These are phyloP conservation scores for Scaptomyza flava DNA, from an alignment of 2,888 invertebrate genomes.

Conservation along the genomic window DNA sequence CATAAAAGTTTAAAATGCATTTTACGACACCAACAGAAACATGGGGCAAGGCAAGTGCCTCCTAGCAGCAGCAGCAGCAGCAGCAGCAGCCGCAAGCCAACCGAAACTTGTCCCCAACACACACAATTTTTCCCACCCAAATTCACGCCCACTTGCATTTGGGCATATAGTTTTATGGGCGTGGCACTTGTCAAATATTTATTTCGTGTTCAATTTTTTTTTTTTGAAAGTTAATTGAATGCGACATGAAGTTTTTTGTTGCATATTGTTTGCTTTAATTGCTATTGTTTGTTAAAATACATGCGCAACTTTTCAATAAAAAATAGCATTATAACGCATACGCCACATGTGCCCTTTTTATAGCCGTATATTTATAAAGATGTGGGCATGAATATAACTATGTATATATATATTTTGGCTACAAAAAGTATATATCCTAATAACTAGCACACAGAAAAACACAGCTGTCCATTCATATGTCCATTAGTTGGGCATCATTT, in stretches of 20 bases:
- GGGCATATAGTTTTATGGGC: constrained; percentile 39
- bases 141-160: constrained; percentile 32
- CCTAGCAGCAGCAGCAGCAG: constrained; percentile 9
- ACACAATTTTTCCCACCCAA: constrained; percentile 15
- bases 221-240: constrained; percentile 52
- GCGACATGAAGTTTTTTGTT: constrained; percentile 20
- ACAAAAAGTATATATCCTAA: not conserved
- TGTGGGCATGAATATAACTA: not conserved
- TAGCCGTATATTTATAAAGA: not conserved
- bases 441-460: constrained; percentile 4
- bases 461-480: constrained; percentile 59
- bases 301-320: not conserved
- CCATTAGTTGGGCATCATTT: constrained; percentile 73
- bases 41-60: constrained; percentile 44
- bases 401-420: not conserved
- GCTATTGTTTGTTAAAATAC: constrained; percentile 22
- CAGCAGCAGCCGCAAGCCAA: constrained; percentile 32
- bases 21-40: constrained; percentile 49
- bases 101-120: constrained; percentile 48
- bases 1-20: constrained; percentile 70
- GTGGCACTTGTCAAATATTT: constrained; percentile 54
- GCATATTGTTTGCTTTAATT: constrained; percentile 13
- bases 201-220: constrained; percentile 29
- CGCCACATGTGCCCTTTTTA: constrained; percentile 29
- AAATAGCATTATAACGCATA: constrained; percentile 32